Base-by-base conservation (phyloP, 2,888 invertebrate genomes). In the Polydrusus tereticollis region DNA sequence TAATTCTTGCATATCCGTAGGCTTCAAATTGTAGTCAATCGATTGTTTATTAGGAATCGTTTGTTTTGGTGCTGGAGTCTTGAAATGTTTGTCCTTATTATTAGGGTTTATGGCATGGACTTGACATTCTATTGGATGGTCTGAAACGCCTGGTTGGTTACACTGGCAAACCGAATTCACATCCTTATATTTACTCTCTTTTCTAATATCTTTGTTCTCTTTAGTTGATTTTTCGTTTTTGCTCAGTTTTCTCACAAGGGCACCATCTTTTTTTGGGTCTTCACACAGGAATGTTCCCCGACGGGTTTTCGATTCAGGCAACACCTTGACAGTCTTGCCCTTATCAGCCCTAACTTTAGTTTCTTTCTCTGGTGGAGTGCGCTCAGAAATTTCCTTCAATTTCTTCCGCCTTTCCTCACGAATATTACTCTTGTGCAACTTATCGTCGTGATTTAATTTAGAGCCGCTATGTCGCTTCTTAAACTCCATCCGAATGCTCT, bases 371-470 rank as follows among this genome's bases (percentile, higher is more conserved):
- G n/a, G 29, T 10, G 16, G 16, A 14, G 1, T 6, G 16, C 52
- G 52, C 16, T 33, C 45, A 5, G 66, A n/a, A 21, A 69, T 45
- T 43, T 68, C 64, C 47, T 71, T 71, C 12, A 74, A 36, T 58
- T 64, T 74, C 20, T 64, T 63, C 10, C 74, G 67, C 29, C 74
- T 38, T 29, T 64, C 60, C 12, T 71, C 71, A 29, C 41, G 63
- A 10, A 74, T 58, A 16, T 21, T 20, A n/a, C 36, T 21, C 21
- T 58, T 70, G 14, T 23, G 14, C 38, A 55, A 8, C 45, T 67
- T 74, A 33, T 62, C 60, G 6, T 55, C 41, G 1, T 29, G 29
- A n/a, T 55, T 38, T 3, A 29, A 1, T 5, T 14, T 45, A 29
- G 62, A 45, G 8, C 36, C 33, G 14, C 59, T 66, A n/a, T 50